Percentiles rank a stretch among this genome's conserved stretches.
These are phyloP conservation scores for Aphelenchoides avenae DNA, from an alignment of 1,140 invertebrate species.

Conservation along the genomic window DNA sequence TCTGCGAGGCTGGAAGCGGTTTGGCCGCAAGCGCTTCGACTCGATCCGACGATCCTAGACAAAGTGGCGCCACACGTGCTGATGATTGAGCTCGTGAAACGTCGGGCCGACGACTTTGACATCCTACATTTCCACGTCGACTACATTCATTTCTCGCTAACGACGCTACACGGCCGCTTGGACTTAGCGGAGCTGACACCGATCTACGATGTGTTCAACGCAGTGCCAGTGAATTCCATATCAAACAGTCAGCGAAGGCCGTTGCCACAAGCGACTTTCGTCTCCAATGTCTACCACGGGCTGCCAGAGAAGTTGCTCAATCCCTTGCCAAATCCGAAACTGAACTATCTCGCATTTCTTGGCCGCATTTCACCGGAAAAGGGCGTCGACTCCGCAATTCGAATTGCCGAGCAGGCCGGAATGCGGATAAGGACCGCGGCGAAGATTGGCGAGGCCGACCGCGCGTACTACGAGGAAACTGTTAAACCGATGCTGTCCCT, in stretches of 20 bases:
- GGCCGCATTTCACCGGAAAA: conserved; percentile 12
- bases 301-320: conserved; percentile 3
- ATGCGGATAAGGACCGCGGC: conserved; percentile 21
- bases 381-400: conserved; percentile 10
- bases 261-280: conserved; percentile 1
- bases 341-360: conserved; percentile 13
- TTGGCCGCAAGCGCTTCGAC: background rate
- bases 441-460: conserved; percentile 5
- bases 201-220: conserved; percentile 9
- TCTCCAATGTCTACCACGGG: conserved; percentile 19
- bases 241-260: conserved; percentile 19
- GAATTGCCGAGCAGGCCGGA: conserved; percentile 11
- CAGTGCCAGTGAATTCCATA: conserved; percentile 13
- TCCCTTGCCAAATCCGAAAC: background rate
- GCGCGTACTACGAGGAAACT: background rate
- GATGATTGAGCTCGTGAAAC: conserved; percentile 2
- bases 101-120: conserved; percentile 14
- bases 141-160: conserved; percentile 3
- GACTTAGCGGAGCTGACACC: background rate
- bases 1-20: background rate
- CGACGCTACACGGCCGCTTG: conserved; percentile 15
- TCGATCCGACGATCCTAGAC: background rate
- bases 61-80: background rate
- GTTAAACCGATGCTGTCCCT: conserved; percentile 13
- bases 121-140: conserved; percentile 19